These are phyloP conservation scores for Manis crassicaudata DNA, from an alignment of 2,797 vertebrate species.

Conservation along the genomic window DNA sequence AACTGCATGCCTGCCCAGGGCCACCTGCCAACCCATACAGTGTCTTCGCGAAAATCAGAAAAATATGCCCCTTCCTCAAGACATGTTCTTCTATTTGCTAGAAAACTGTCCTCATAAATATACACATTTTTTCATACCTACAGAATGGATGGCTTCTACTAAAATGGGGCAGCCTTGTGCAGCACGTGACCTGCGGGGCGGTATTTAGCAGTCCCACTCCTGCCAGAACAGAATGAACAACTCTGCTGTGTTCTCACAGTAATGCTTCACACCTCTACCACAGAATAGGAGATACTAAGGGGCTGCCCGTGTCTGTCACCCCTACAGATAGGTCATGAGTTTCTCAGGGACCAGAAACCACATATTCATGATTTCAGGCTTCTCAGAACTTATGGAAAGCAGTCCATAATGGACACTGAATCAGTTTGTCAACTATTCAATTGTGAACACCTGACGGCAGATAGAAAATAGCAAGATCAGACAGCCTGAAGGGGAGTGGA, in stretches of 20 bases:
- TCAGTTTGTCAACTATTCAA: not conserved
- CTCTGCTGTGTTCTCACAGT: not conserved
- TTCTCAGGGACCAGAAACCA: not conserved
- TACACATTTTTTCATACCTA: not conserved
- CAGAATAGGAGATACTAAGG: not conserved
- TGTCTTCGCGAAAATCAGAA: not conserved
- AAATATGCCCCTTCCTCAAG: not conserved
- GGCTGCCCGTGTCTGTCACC: not conserved
- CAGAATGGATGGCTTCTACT: not conserved
- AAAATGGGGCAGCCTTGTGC: not conserved
- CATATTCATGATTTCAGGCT: slow-evolving; percentile 17
- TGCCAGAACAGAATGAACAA: not conserved
- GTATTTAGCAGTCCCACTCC: not conserved
- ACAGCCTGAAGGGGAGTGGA: not conserved
- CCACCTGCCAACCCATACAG: not conserved
- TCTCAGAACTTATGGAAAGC: not conserved
- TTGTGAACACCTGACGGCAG: not conserved
- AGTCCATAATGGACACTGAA: not conserved
- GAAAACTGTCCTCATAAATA: not conserved
- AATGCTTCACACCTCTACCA: not conserved
- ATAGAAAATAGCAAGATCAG: not conserved
- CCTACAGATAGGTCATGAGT: not conserved
- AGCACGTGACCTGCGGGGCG: not conserved
- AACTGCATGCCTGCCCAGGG: not conserved
- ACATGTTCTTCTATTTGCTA: not conserved